phyloP scores from a whole-genome alignment of 1,140 invertebrate species.

The Brachystomella parvula region DNA sequence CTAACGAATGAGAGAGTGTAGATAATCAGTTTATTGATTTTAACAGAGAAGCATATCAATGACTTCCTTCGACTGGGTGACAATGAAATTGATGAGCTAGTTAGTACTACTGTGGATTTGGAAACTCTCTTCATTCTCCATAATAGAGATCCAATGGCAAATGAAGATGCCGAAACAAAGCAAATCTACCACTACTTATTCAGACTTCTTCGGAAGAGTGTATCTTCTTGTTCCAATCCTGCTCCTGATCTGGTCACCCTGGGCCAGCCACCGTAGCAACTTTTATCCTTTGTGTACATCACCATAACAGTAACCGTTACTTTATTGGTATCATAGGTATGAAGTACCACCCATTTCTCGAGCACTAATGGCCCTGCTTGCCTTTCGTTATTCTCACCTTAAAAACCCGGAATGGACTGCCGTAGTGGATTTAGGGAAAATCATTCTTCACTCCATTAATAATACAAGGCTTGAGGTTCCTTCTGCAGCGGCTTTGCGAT shows the following conservation, averaged over 20 bases:
- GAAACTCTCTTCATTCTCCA: constrained; percentile 35
- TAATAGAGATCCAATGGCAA: constrained; percentile 25
- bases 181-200: constrained; percentile 35
- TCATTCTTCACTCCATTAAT: constrained; percentile 31
- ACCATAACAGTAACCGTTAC: no score
- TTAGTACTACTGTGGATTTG: constrained; percentile 31
- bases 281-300: no score
- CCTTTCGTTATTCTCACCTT: constrained; percentile 28
- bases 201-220: constrained; percentile 31
- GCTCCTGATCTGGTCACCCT: constrained; percentile 18
- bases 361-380: constrained; percentile 34
- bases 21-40: not conserved
- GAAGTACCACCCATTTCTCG: constrained; percentile 31
- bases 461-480: constrained; percentile 33
- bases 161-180: constrained; percentile 31
- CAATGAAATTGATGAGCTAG: constrained; percentile 29
- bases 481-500: constrained; percentile 14
- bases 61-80: constrained; percentile 32
- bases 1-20: not conserved
- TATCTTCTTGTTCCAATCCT: constrained; percentile 28
- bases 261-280: not conserved
- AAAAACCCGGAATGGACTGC: constrained; percentile 16
- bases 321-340: no score
- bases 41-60: constrained; percentile 33
- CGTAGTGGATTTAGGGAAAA: constrained; percentile 33